Base-by-base conservation (phyloP, 2,797 vertebrate genomes). In the Fistularia tabacaria region DNA sequence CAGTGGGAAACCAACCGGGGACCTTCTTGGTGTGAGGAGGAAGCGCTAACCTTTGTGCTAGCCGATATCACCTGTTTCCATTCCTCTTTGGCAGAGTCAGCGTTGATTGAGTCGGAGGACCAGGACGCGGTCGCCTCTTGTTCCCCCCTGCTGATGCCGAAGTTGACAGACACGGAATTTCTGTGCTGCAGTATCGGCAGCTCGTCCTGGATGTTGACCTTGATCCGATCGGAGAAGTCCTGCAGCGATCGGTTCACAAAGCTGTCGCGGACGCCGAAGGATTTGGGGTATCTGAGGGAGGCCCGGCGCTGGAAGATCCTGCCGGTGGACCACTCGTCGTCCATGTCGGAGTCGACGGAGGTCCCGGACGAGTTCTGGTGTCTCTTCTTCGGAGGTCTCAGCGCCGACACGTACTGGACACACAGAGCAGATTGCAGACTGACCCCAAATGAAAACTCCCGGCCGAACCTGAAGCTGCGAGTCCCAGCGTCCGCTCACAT, bases 341-440 rank as follows among this genome's bases (percentile, higher is more conserved):
- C 85, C 7, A 68, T 8, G 1, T 89, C 88, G 0, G 62, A 79
- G 70, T 89, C 86, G 0, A 87, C 10, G n/a, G 87, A 87, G 0
- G 57, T 8, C 41, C 54, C 56, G 0, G 66, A 11, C 0, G 61
- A 54, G 41, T 55, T 72, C 4, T 46, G 25, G 52, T 46, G 50
- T 59, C 70, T 82, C 63, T 59, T 90, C 80, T 89, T 93, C n/a
- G 92, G 93, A 62, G 85, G 90, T 47, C 92, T 88, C 72, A 98
- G 62, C 0, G 92, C 92, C 40, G 95, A 98, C 54, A 92, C 67
- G 45, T 97, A 93, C 96, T 98, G 85, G 5, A 67, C 49, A 63
- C 14, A 44, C 41, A 38, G 10, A 36, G 11, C 11, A 49, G 9
- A 50, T 8, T 1, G 36, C 13, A 12, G 38, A 7, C 7, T 1